phyloP scores from a whole-genome alignment of 2,113 vertebrate species.

The Saguinus imperator region DNA sequence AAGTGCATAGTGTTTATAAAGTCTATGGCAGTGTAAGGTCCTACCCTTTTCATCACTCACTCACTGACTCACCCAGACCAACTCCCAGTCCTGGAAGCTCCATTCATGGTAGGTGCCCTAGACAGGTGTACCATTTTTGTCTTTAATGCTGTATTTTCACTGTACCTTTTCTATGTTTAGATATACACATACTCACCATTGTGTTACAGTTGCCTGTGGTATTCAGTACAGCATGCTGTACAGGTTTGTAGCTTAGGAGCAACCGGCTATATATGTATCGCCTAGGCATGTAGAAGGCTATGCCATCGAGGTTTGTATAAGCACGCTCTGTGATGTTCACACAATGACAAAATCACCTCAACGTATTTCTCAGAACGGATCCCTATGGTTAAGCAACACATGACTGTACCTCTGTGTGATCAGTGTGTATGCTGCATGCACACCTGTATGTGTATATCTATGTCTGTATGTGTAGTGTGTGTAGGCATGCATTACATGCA shows the following conservation, averaged over 20 bases:
- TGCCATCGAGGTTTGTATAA: background rate
- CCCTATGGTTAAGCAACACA: background rate
- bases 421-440: background rate
- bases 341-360: background rate
- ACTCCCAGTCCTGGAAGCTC: background rate
- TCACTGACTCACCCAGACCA: background rate
- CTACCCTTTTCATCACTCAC: background rate
- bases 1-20: background rate
- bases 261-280: background rate
- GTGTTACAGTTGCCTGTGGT: background rate
- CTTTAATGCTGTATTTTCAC: background rate
- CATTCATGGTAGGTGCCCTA: background rate
- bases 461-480: background rate
- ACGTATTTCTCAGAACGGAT: background rate
- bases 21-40: background rate
- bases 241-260: background rate
- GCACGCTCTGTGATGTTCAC: background rate
- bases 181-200: background rate
- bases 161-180: background rate
- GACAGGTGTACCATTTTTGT: background rate
- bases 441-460: background rate
- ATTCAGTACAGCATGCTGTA: background rate
- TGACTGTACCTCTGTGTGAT: background rate
- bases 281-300: background rate
- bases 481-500: background rate